Evolutionary conservation across 2,888 invertebrate genomes (phyloP), one percentile per base, ranked within the genome.

Genomic region (Heliconius ismenius): DNA sequence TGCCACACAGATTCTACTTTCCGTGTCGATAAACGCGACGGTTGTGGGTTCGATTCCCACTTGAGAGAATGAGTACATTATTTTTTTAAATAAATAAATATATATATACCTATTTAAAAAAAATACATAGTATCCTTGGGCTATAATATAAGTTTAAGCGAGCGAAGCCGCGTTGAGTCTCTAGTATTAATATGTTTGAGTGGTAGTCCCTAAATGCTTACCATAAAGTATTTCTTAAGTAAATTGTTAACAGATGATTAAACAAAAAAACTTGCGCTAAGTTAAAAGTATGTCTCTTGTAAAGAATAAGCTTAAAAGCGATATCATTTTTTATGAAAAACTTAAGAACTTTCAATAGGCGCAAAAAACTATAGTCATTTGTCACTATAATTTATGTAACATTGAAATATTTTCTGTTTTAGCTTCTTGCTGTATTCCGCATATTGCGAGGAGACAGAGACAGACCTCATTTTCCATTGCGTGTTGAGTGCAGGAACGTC

Each of bases 191-290:
- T 49, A 3, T n/a, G 10, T 58, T 32, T 32, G 24, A 70, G 32
- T 70, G 70, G 21, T n/a, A n/a, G 43, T n/a, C 18, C 32, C 32
- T 58, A n/a, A 54, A 49, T 32, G 11, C 70, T 70, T 28, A 21
- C 32, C 70, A 32, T 70, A 32, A 54, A 32, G n/a, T 13, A 58
- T 32, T 67, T 58, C 70, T 58, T 32, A 70, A 70, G 54, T 70
- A 70, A 58, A 70, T 70, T 70, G 54, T 58, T 28, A 70, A 70
- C 70, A 70, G 70, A 70, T 70, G 70, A 70, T 32, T 70, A 28
- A 58, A 70, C 28, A 69, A 58, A 70, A 54, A 13, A 32, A 39
- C 24, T 24, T 67, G 54, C 9, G 54, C 39, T 69, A 69, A 70
- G 32, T n/a, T 58, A 15, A 32, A 70, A 11, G 28, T n/a, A n/a